These are phyloP conservation scores for Psilopsiagon aymara DNA, from an alignment of 2,113 vertebrate genomes.

Conservation along the genomic window DNA sequence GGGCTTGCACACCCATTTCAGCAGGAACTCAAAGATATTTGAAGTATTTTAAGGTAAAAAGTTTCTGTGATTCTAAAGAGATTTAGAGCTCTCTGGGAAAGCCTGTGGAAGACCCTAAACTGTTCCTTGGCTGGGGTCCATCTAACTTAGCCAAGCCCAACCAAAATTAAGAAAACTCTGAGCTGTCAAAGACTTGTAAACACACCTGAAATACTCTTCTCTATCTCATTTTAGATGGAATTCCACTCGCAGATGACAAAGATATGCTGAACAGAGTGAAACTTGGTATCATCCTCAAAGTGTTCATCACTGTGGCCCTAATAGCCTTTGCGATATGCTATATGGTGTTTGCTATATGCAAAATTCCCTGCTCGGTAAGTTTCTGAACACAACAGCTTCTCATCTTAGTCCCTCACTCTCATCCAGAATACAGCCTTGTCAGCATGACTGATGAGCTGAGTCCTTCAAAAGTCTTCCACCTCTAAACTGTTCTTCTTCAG, in stretches of 20 bases:
- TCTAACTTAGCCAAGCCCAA: not conserved
- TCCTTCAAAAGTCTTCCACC: not conserved
- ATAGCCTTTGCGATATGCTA: not conserved
- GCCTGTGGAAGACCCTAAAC: not conserved
- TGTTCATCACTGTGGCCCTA: not conserved
- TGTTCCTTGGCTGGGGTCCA: not conserved
- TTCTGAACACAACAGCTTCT: not conserved
- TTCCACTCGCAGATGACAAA: not conserved
- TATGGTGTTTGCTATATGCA: not conserved
- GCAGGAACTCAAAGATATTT: not conserved
- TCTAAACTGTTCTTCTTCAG: not conserved
- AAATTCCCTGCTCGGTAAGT: conserved; percentile 52
- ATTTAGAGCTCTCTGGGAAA: not conserved
- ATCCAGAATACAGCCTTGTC: not conserved
- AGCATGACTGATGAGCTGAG: not conserved
- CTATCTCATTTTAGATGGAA: not conserved
- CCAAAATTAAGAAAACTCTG: not conserved
- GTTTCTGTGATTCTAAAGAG: not conserved
- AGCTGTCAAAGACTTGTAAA: not conserved
- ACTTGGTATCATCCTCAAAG: not conserved
- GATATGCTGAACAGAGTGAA: not conserved
- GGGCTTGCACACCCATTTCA: not conserved
- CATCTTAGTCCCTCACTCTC: not conserved
- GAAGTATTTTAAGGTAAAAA: not conserved
- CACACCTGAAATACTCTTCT: not conserved